These are phyloP conservation scores for Lasiurus borealis DNA, from an alignment of 2,113 vertebrate species.

Conservation along the genomic window DNA sequence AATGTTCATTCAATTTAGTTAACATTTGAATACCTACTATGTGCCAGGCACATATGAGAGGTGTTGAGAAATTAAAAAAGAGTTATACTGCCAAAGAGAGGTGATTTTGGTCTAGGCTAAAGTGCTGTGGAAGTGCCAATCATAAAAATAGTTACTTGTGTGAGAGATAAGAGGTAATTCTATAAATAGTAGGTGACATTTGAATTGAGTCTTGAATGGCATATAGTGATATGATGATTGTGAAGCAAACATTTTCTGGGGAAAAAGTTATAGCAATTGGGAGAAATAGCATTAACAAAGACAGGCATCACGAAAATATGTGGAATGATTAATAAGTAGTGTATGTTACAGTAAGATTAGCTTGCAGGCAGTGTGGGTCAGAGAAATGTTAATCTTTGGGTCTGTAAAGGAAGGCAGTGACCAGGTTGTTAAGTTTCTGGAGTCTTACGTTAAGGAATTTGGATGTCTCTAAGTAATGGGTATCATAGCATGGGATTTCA, in stretches of 20 bases:
- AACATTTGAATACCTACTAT: neutral
- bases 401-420: neutral
- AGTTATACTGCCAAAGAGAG: neutral
- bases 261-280: neutral
- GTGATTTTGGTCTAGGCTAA: neutral
- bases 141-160: neutral
- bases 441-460: neutral
- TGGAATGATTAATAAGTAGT: neutral
- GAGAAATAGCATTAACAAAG: neutral
- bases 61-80: conserved; percentile 15
- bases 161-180: neutral
- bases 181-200: neutral
- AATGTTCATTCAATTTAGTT: conserved; percentile 11
- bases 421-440: neutral
- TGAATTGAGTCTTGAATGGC: neutral
- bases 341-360: neutral
- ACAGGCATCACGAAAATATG: neutral
- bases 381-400: neutral
- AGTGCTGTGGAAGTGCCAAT: neutral
- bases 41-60: neutral
- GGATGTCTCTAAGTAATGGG: neutral
- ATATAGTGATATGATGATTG: neutral
- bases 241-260: neutral
- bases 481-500: conserved; percentile 38
- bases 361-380: neutral